These are phyloP conservation scores for Onthophagus sagittarius DNA, from an alignment of 2,888 invertebrate genomes.

Conservation along the genomic window DNA sequence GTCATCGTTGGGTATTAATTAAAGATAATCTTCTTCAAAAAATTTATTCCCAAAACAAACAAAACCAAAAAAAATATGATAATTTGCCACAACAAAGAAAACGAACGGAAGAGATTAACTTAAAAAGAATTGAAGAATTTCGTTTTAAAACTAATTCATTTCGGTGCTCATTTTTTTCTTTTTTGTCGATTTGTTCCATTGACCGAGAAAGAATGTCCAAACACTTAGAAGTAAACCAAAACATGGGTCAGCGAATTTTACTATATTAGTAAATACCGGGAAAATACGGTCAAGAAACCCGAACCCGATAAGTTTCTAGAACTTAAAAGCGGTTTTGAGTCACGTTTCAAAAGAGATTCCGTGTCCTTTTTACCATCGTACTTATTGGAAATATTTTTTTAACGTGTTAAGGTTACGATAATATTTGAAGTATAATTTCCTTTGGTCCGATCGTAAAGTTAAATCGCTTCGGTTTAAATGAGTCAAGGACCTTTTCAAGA, in stretches of 20 bases:
- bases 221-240: neutral
- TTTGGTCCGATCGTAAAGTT: neutral
- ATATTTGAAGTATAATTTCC: neutral
- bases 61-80: neutral
- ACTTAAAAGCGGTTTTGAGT: neutral
- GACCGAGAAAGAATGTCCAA: neutral
- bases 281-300: neutral
- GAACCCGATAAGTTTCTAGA: neutral
- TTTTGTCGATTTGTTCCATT: neutral
- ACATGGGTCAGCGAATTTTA: neutral
- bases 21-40: neutral
- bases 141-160: too few relatives aligned
- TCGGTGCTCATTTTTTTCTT: neutral
- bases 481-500: neutral
- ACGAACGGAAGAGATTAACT: too few relatives aligned
- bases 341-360: neutral
- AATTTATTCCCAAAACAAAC: neutral
- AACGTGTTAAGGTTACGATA: neutral
- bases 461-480: neutral
- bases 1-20: neutral
- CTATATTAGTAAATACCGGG: neutral
- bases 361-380: neutral
- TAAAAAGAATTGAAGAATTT: too few relatives aligned
- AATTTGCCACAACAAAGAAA: too few relatives aligned
- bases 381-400: too few relatives aligned